Evolutionary conservation across 2,797 vertebrate genomes (phyloP).

Genomic region (Gymnothorax reevesii): DNA sequence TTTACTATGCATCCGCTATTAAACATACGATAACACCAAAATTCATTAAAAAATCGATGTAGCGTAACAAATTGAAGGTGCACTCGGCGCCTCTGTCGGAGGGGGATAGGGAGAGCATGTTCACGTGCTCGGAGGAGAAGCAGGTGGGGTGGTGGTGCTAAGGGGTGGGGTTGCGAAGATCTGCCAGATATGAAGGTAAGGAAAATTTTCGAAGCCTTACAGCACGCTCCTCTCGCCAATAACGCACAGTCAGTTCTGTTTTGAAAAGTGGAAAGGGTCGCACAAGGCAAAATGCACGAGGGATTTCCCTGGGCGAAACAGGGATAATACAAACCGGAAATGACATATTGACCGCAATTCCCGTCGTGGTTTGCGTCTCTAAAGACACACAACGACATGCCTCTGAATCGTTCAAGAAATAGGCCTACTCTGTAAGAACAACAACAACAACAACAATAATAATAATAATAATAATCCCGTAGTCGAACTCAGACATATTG

Average conservation of each 20-base stretch:
- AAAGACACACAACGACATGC: background rate
- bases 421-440: background rate
- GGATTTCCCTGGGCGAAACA: background rate
- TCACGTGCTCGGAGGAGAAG: background rate
- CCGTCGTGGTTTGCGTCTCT: background rate
- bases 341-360: background rate
- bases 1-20: background rate
- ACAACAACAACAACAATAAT: background rate
- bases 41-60: conserved; percentile 14
- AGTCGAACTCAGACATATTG: background rate
- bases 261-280: background rate
- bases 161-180: background rate
- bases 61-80: background rate
- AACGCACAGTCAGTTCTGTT: background rate
- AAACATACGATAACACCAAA: conserved; percentile 21
- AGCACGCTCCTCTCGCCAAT: background rate
- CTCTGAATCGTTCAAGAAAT: background rate
- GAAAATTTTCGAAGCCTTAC: background rate
- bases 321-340: background rate
- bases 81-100: background rate
- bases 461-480: background rate
- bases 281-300: background rate
- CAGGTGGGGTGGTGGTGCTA: background rate
- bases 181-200: background rate
- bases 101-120: background rate